phyloP scores from a whole-genome alignment of 2,888 invertebrate species.

The Calameuta idolon region DNA sequence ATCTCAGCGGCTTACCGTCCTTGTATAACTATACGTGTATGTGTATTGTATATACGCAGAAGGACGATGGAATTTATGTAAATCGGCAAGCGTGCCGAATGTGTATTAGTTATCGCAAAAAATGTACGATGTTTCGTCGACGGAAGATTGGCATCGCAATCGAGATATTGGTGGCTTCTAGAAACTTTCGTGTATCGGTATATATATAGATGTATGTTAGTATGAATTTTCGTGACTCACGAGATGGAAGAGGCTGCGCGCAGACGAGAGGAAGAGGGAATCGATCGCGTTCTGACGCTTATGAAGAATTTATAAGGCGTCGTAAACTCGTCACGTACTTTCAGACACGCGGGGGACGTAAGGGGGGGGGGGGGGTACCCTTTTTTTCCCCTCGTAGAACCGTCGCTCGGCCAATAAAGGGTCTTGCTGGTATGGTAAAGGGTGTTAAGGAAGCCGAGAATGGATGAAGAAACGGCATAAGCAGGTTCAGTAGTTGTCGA shows the following conservation, averaged over 20 bases:
- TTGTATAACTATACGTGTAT: background rate
- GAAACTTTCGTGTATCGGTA: background rate
- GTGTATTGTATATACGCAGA: background rate
- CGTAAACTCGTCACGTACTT: conserved; percentile 1
- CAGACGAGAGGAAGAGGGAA: background rate
- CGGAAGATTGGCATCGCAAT: background rate
- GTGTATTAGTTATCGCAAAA: background rate
- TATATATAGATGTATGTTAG: background rate
- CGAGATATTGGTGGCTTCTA: background rate
- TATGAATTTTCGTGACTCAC: conserved; percentile 4
- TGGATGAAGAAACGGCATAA: background rate
- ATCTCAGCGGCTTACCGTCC: background rate
- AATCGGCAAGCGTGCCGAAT: background rate
- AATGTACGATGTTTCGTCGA: background rate
- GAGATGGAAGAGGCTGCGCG: background rate
- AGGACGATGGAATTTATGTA: background rate
- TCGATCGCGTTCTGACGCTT: conserved; percentile 3
- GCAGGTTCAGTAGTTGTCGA: background rate
- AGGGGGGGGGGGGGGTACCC: background rate
- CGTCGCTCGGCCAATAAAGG: conserved; percentile 6
- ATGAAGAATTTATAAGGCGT: conserved; percentile 4
- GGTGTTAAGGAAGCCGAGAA: background rate
- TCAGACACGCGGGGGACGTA: background rate
- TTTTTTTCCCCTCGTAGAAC: background rate
- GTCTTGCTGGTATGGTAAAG: background rate